Evolutionary conservation across 2,888 invertebrate genomes (phyloP).

Genomic region (Prosopocoilus inquinatus): DNA sequence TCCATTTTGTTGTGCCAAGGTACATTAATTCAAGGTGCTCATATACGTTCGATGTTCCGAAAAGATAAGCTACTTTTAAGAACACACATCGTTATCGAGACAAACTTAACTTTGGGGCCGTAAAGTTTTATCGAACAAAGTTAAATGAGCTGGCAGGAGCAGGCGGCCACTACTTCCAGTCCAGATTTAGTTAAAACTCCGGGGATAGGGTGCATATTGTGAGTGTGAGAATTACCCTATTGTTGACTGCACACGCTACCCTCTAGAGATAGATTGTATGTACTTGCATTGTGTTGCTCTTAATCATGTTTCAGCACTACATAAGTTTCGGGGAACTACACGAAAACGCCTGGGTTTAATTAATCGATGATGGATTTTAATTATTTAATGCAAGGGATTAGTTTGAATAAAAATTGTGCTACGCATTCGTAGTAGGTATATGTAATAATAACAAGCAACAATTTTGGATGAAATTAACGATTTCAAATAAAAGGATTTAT

Average conservation of each 20-base stretch:
- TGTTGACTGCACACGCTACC: not conserved
- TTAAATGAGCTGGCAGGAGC: constrained; percentile 41
- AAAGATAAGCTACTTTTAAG: constrained; percentile 20
- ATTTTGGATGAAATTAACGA: no score
- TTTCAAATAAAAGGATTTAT: no score
- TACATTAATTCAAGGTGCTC: not conserved
- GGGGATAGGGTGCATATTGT: not conserved
- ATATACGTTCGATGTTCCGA: constrained; percentile 14
- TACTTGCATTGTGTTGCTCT: no score
- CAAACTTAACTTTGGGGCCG: constrained; percentile 35
- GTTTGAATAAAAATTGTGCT: no score
- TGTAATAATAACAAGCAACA: no score
- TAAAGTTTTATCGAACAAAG: constrained; percentile 40
- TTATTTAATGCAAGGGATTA: no score
- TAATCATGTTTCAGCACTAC: no score
- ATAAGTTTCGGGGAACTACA: no score
- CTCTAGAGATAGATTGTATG: no score
- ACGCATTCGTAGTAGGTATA: no score
- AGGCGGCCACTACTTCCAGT: constrained; percentile 25
- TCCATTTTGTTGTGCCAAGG: not conserved
- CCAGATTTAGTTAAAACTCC: constrained; percentile 10
- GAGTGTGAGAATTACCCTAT: constrained; percentile 1
- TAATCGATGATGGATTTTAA: no score
- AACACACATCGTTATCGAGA: constrained; percentile 35
- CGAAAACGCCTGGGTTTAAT: no score